phyloP scores from a whole-genome alignment of 2,797 vertebrate species.

The Acanthis flammea region DNA sequence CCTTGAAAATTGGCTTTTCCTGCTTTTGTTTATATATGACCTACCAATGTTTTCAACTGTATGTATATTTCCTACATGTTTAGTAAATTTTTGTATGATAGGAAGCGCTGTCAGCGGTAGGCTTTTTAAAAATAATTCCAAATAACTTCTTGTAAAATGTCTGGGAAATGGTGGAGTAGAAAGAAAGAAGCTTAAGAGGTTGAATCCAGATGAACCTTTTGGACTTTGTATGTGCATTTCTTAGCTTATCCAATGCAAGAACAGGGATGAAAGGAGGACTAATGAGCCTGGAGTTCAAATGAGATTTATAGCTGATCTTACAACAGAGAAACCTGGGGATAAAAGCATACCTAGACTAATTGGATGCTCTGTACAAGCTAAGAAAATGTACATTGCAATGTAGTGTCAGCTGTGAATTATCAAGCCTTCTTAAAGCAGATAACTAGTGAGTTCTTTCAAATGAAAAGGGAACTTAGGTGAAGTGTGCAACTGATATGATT shows the following conservation, averaged over 20 bases:
- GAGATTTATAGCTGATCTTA: conserved; percentile 53
- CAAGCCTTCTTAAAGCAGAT: neutral
- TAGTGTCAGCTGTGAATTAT: neutral
- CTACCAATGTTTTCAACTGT: neutral
- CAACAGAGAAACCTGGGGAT: conserved; percentile 30
- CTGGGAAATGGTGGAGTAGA: neutral
- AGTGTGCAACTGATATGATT: neutral
- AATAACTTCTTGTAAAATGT: neutral
- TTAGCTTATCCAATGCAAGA: conserved; percentile 32
- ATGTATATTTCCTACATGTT: neutral
- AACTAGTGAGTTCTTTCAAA: neutral
- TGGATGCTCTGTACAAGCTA: conserved; percentile 14
- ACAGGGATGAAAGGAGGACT: conserved; percentile 17
- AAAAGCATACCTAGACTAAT: conserved; percentile 55
- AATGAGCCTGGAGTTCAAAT: conserved; percentile 44
- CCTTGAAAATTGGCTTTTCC: neutral
- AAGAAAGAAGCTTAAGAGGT: conserved; percentile 27
- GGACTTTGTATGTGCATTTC: neutral
- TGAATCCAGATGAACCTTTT: conserved; percentile 25
- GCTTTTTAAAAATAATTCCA: neutral
- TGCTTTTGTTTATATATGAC: neutral
- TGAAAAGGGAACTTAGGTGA: neutral
- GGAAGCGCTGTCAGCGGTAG: neutral
- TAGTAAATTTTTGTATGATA: neutral
- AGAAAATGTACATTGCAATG: neutral